These are phyloP conservation scores for Cheirogaleus major DNA, from an alignment of 2,797 vertebrate genomes.

Conservation along the genomic window DNA sequence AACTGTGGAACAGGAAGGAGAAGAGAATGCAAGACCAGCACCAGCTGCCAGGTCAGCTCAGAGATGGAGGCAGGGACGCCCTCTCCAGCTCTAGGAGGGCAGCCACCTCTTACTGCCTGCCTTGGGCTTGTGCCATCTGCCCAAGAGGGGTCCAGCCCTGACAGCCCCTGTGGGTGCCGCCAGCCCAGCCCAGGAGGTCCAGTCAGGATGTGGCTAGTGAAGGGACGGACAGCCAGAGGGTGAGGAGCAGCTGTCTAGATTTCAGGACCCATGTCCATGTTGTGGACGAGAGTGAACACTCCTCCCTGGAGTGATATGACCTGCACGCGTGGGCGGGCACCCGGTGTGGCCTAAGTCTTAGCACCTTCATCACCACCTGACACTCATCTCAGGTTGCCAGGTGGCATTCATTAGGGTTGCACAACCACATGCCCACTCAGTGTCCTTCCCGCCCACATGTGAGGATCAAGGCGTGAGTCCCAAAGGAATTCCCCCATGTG, in stretches of 20 bases:
- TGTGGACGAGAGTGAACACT: neutral
- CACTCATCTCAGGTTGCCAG: slow-evolving; percentile 9
- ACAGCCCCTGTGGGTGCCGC: neutral
- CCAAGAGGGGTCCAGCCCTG: neutral
- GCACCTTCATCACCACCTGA: neutral
- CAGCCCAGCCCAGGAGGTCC: too few relatives aligned
- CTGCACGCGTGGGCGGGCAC: neutral
- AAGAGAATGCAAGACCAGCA: neutral
- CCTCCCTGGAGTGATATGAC: neutral
- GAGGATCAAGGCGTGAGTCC: neutral
- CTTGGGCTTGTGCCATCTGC: neutral
- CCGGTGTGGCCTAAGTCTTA: neutral
- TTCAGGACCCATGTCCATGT: neutral
- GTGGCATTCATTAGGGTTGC: slow-evolving; percentile 57
- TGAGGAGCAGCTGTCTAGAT: neutral
- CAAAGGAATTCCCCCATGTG: neutral
- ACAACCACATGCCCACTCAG: slow-evolving; percentile 44
- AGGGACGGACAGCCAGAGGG: neutral
- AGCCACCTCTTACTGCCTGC: neutral
- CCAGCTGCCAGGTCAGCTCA: neutral
- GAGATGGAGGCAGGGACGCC: neutral
- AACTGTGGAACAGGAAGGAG: neutral
- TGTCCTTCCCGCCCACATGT: neutral
- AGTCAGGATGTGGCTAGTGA: neutral
- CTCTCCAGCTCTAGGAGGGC: neutral